A percentile compares a stretch with the other conserved stretches of the same genome.
Conservation (phyloP, 2,797 vertebrate species). For the Xiphophorus birchmanni region DNA sequence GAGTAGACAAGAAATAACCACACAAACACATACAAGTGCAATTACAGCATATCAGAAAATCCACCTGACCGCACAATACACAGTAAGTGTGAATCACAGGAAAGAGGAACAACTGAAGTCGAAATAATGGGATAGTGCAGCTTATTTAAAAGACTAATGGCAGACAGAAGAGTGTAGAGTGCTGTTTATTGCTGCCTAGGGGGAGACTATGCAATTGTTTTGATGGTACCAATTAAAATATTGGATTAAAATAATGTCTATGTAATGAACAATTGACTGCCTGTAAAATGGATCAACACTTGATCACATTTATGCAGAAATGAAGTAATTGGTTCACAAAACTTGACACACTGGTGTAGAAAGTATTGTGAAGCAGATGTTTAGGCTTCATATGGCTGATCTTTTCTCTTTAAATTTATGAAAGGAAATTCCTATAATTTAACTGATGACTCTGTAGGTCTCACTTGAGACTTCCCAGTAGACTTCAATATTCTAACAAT, state of each 20-base stretch:
- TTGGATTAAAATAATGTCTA: background rate
- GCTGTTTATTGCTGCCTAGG: background rate
- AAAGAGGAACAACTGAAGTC: background rate
- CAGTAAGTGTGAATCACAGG: background rate
- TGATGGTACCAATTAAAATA: background rate
- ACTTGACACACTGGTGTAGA: background rate
- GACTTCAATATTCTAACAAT: background rate
- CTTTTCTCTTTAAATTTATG: background rate
- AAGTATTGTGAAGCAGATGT: background rate
- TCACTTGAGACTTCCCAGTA: background rate
- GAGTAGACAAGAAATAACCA: background rate
- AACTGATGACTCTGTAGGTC: background rate
- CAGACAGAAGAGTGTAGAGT: background rate
- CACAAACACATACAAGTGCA: background rate
- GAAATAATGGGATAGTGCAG: background rate
- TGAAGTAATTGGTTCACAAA: background rate
- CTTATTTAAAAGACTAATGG: conserved; percentile 1
- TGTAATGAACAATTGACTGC: background rate
- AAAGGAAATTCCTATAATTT: background rate
- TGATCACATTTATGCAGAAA: background rate
- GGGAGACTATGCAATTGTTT: background rate
- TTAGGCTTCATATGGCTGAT: background rate
- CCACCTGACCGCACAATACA: background rate
- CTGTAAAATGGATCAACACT: background rate
- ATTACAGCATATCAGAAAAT: background rate